Base-by-base conservation (phyloP, 2,797 vertebrate species). In the Aphelocoma californica region DNA sequence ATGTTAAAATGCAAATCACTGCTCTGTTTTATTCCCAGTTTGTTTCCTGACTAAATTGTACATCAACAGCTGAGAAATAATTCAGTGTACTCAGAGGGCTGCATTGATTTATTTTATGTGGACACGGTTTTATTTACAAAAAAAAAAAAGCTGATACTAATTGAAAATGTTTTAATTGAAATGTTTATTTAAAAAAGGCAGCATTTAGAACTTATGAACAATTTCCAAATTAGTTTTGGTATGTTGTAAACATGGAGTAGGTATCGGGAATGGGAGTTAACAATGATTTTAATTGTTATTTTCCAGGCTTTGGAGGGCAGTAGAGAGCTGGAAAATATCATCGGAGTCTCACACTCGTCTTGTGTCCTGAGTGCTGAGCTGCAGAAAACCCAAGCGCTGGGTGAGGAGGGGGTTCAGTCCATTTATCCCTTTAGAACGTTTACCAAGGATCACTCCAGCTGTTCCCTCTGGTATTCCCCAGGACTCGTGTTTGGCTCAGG, bases 261-360 rank as follows among this genome's bases (percentile, higher is more conserved):
- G 4, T 23, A 6, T 3, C 15, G 42, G 25, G 34, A 81, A 36
- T 31, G 45, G 66, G 56, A 66, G 72, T 84, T 64, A 75, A 23
- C 23, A 6, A 7, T 38, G 20, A n/a, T 66, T 56, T 80, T 45
- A 56, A 51, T 96, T 64, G 32, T 64, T 36, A 7, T 56, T 98
- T 97, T 97, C 54, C 93, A 99, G 98, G 98, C 99, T 98, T 97
- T 98, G 98, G 98, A 98, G 98, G 98, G 98, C 99, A 99, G 97
- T 95, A 98, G 97, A 97, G 98, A 99, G 98, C 98, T 99, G 97
- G 98, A 95, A 93, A 97, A 89, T 58, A 90, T 98, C 75, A 32
- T 97, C 24, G 96, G 96, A 11, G 42, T 51, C 74, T 97, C 92
- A 2, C 61, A 32, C 81, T 71, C 67, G 6, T 60, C 97, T 47